Evolutionary conservation across 92 coral and sea anemone species (phyloP).

Genomic region (Muricea muricata): DNA sequence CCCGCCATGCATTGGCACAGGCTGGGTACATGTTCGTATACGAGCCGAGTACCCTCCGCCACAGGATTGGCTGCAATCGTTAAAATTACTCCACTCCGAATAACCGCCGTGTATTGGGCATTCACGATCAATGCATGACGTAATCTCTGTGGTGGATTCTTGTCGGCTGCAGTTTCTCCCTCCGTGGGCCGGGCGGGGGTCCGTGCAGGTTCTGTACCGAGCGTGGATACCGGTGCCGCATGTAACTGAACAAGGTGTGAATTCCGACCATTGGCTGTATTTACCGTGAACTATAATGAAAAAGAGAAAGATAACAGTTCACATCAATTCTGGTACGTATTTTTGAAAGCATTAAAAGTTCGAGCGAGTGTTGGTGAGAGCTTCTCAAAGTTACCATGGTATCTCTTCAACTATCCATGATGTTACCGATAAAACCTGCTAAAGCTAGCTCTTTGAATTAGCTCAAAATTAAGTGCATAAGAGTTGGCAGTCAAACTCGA

Average conservation of each 20-base stretch:
- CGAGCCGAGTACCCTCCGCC: slow-evolving; percentile 64
- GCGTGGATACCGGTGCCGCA: slow-evolving; percentile 56
- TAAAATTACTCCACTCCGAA: slow-evolving; percentile 68
- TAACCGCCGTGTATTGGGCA: slow-evolving; percentile 75
- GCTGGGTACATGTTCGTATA: slow-evolving; percentile 69
- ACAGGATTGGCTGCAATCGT: slow-evolving; percentile 59
- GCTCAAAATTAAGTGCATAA: too few species aligned
- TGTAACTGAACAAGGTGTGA: slow-evolving; percentile 52
- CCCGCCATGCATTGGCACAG: slow-evolving; percentile 69
- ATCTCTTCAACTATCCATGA: too few species aligned
- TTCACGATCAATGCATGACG: slow-evolving; percentile 46
- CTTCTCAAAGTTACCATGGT: too few species aligned
- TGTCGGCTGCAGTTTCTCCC: slow-evolving; percentile 56
- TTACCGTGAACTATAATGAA: slow-evolving; percentile 67
- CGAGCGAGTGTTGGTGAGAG: too few species aligned
- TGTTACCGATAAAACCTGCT: too few species aligned
- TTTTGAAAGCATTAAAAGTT: too few species aligned
- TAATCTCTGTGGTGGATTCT: slow-evolving; percentile 48
- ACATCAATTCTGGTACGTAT: neutral
- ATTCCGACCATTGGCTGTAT: slow-evolving; percentile 68
- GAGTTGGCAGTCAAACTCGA: too few species aligned
- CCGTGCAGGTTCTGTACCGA: slow-evolving; percentile 67
- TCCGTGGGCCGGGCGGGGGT: slow-evolving; percentile 70
- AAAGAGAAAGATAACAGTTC: neutral
- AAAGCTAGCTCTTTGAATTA: too few species aligned